These are phyloP conservation scores for Halcyon senegalensis DNA, from an alignment of 2,113 vertebrate species.

Conservation along the genomic window DNA sequence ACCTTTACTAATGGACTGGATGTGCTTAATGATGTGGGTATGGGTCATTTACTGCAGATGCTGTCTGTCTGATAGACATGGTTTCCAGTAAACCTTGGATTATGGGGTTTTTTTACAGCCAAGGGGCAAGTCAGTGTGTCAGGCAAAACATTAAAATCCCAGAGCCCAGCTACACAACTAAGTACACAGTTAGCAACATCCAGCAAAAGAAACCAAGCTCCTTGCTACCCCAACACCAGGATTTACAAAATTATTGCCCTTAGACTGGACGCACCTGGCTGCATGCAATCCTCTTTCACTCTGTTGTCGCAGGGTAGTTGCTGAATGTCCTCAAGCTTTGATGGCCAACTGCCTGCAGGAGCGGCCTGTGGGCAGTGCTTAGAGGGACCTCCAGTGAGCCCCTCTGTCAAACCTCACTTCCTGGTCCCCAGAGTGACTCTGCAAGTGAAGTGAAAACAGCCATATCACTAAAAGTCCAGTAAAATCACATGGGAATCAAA, in stretches of 20 bases:
- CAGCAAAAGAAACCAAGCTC: not conserved
- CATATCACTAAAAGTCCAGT: not conserved
- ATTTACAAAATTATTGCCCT: not conserved
- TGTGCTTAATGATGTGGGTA: not conserved
- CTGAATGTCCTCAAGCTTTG: not conserved
- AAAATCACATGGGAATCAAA: not conserved
- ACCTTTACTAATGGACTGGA: not conserved
- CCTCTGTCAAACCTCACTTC: not conserved
- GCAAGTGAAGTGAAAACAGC: not conserved
- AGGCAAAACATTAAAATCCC: not conserved
- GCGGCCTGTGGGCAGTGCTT: not conserved
- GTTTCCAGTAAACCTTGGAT: not conserved
- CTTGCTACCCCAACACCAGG: not conserved
- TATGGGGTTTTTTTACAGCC: not conserved
- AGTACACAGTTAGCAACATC: not conserved
- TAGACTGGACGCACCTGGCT: not conserved
- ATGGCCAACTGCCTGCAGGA: not conserved
- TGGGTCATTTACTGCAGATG: not conserved
- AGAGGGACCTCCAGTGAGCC: not conserved
- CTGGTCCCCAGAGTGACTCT: accelerated
- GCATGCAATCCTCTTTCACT: accelerated
- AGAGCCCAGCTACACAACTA: not conserved
- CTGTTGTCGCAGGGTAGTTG: not conserved
- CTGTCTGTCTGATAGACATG: not conserved
- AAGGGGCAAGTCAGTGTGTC: not conserved